A percentile compares a stretch with the other conserved stretches of the same genome.
These are phyloP conservation scores for Orchestia grillus DNA, from an alignment of 1,140 invertebrate genomes.

Conservation along the genomic window DNA sequence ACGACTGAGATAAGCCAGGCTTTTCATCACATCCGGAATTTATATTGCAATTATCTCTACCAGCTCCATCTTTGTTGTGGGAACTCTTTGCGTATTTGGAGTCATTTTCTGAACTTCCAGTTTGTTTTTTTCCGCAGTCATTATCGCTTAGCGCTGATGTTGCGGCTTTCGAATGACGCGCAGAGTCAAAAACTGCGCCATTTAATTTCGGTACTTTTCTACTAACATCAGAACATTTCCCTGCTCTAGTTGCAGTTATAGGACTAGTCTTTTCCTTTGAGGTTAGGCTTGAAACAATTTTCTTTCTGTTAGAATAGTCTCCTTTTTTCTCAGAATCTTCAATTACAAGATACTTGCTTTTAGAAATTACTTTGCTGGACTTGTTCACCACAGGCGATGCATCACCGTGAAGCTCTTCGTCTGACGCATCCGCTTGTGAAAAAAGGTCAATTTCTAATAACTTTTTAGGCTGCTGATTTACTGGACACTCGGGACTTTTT, in stretches of 20 bases:
- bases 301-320: not conserved
- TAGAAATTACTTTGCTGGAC: not conserved
- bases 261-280: not conserved
- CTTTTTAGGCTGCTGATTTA: not conserved
- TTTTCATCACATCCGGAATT: not conserved
- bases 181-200: not conserved
- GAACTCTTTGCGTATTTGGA: not conserved
- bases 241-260: not conserved
- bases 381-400: not conserved
- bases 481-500: not conserved
- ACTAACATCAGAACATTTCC: not conserved
- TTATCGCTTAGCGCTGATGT: not conserved
- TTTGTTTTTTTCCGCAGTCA: not conserved
- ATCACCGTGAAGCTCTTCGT: not conserved
- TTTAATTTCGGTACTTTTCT: not conserved
- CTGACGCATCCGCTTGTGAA: not conserved
- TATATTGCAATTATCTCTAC: not conserved
- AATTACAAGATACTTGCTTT: not conserved
- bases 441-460: conserved; percentile 42
- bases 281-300: not conserved
- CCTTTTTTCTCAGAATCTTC: not conserved
- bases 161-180: not conserved
- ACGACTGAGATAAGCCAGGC: not conserved
- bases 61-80: not conserved
- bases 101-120: not conserved